Evolutionary conservation across 2,888 invertebrate species (phyloP).

Genomic region (Choristoneura rosaceana): DNA sequence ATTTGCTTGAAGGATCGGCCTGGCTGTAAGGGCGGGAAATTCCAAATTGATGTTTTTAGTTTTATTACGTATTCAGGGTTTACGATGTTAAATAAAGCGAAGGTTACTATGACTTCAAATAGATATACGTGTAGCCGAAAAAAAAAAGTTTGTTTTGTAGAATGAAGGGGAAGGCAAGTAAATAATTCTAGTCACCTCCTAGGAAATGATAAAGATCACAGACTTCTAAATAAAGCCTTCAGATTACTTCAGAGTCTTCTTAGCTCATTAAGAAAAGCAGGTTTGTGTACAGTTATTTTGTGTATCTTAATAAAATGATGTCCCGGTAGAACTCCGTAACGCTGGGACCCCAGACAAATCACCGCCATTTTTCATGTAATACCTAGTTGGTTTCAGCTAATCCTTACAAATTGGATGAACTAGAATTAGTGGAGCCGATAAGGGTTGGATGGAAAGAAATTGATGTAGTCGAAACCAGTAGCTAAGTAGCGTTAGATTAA

Average conservation of each 20-base stretch:
- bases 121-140: neutral
- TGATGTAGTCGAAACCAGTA: conserved; percentile 32
- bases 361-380: conserved; percentile 35
- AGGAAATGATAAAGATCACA: neutral
- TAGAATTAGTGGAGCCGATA: conserved; percentile 36
- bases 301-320: neutral
- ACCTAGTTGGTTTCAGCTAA: conserved; percentile 38
- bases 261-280: too few species aligned
- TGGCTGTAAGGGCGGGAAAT: neutral
- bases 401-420: conserved; percentile 39
- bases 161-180: neutral
- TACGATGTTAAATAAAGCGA: neutral
- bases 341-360: conserved; percentile 19
- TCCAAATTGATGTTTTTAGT: conserved; percentile 4
- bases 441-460: conserved; percentile 29
- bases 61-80: conserved; percentile 4
- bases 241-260: too few species aligned
- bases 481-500: neutral
- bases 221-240: too few species aligned
- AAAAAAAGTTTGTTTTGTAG: neutral
- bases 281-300: neutral
- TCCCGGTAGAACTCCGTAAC: conserved; percentile 6
- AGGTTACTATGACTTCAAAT: neutral
- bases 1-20: conserved; percentile 32
- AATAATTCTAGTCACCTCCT: neutral